Percentiles rank a stretch among this genome's conserved stretches.
These are phyloP conservation scores for Amphiura filiformis DNA, from an alignment of 35 echinoderm and acorn worm genomes.

Conservation along the genomic window DNA sequence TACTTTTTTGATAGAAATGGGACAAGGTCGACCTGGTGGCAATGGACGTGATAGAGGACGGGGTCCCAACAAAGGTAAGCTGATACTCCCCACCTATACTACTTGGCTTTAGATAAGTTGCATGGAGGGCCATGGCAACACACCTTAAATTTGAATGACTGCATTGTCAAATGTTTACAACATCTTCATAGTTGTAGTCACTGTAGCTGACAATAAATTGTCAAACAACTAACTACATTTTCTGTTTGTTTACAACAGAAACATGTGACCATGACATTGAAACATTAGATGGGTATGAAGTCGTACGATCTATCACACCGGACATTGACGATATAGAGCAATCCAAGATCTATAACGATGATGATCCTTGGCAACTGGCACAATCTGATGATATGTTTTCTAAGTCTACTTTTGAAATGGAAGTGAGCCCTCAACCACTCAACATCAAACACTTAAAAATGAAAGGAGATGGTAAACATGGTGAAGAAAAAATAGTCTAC, in stretches of 20 bases:
- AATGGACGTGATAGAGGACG: no score
- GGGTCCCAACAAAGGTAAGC: no score
- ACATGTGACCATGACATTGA: neutral
- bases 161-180: no score
- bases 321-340: neutral
- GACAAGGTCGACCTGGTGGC: no score
- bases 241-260: neutral
- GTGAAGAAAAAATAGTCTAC: neutral
- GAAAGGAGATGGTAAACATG: neutral
- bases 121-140: no score
- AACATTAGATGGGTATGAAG: neutral
- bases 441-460: neutral
- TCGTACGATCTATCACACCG: neutral
- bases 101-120: no score
- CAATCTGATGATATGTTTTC: neutral
- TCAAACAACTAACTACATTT: no score
- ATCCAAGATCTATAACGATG: neutral
- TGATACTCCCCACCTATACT: no score
- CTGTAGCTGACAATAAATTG: neutral
- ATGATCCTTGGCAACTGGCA: neutral
- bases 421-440: neutral
- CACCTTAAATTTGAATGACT: no score
- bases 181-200: no score
- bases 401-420: neutral
- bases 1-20: no score